phyloP scores from a whole-genome alignment of 2,888 invertebrate genomes.

The Agonopterix subpropinquella region DNA sequence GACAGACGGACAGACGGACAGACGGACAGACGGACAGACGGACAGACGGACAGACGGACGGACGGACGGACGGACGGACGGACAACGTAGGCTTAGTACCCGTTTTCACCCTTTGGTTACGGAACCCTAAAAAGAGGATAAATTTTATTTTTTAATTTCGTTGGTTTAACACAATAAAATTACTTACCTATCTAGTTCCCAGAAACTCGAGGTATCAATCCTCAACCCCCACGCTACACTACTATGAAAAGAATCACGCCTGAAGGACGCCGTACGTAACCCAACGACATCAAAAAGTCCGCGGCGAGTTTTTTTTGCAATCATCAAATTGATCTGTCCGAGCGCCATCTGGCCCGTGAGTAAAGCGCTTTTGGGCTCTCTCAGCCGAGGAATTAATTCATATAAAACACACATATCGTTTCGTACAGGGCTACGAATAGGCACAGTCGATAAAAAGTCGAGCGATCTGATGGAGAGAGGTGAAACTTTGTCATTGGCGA shows the following conservation, averaged over 20 bases:
- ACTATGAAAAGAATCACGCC: slow-evolving; percentile 33
- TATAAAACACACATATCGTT: slow-evolving; percentile 66
- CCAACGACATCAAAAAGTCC: slow-evolving; percentile 64
- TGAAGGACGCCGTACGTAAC: slow-evolving; percentile 30
- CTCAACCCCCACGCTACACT: slow-evolving; percentile 18
- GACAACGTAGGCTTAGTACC: no score
- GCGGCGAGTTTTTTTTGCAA: slow-evolving; percentile 64
- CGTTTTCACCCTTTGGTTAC: no score
- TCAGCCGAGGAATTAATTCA: slow-evolving; percentile 73
- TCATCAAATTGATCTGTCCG: slow-evolving; percentile 75
- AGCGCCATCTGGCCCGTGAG: slow-evolving; percentile 72
- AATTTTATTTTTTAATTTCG: no score
- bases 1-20: no score
- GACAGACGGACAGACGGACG: no score
- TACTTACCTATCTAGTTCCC: not conserved
- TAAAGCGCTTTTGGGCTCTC: slow-evolving; percentile 64
- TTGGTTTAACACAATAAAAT: no score
- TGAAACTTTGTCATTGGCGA: no score
- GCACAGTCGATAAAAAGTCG: slow-evolving; percentile 20
- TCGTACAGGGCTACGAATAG: slow-evolving; percentile 28
- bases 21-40: no score
- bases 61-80: no score
- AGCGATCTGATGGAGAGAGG: no score
- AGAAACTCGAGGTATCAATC: slow-evolving; percentile 9
- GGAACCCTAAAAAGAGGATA: no score